Base-by-base conservation (phyloP, 2,797 vertebrate species). In the Vultur gryphus region DNA sequence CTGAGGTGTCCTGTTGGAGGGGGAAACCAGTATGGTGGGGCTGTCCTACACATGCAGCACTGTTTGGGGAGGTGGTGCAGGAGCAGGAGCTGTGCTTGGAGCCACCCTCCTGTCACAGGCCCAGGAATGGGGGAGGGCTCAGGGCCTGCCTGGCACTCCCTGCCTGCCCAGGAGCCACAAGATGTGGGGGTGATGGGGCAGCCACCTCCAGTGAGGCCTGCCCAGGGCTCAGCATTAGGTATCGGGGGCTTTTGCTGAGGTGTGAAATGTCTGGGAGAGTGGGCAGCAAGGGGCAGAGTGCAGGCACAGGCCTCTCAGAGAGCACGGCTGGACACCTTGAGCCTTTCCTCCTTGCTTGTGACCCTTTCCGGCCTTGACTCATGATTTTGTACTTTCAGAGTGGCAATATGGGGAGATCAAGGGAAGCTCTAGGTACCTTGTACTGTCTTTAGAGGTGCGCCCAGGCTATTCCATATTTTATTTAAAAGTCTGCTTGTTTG, bases 11-110 rank as follows among this genome's bases (percentile, higher is more conserved):
- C 35, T 41, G 21, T 21, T 49, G 59, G 19, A 49, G 28, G 12
- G 13, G 19, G 13, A 39, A 23, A 3, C 17, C 9, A 17, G 21
- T 6, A 1, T 3, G 7, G 5, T 33, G 29, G 26, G 39, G 46
- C 29, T 41, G 57, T 37, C 25, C 23, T 43, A 1, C 15, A 6
- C 5, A 5, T 3, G 18, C 31, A 55, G 41, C 46, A 0, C 7
- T 18, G 48, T 26, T 3, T 35, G 46, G 28, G 44, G 25, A 51
- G 49, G n/a, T 37, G 54, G 49, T 18, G 13, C 37, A 25, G 1
- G 49, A 20, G 13, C 37, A 25, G 1, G 9, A 48, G 31, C 44
- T 6, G 4, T 61, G 31, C 26, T 72, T 67, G 49, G 44, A 92
- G 21, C 17, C 25, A 17, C 11, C 2, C 10, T 41, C 5, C 16